A percentile compares a stretch with the other conserved stretches of the same genome.
phyloP scores from a whole-genome alignment of 2,888 invertebrate species.

The Electrophaes corylata region DNA sequence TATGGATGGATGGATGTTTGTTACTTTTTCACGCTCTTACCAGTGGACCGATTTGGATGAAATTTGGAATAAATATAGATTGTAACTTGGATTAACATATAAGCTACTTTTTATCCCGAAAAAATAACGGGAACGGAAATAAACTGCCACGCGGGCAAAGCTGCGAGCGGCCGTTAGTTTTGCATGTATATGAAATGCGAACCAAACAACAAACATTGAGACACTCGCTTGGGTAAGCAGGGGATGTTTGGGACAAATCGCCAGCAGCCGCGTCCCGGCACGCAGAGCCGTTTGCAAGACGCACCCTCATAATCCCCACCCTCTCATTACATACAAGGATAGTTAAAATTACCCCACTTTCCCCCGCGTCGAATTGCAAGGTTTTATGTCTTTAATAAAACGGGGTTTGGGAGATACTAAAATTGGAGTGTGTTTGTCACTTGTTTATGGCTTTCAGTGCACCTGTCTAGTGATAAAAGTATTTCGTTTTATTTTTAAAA shows the following conservation, averaged over 20 bases:
- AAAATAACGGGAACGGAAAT: no score
- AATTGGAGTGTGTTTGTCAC: conserved; percentile 43
- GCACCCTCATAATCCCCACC: conserved; percentile 75
- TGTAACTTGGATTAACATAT: no score
- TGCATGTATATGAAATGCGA: background rate
- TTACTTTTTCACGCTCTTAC: no score
- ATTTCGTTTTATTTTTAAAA: background rate
- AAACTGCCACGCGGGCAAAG: no score
- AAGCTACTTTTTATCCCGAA: no score
- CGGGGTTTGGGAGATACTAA: conserved; percentile 48
- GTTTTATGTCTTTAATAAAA: conserved; percentile 80
- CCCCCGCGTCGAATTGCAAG: conserved; percentile 58
- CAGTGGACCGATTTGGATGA: no score
- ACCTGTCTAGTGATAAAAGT: conserved; percentile 1
- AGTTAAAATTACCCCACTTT: conserved; percentile 68
- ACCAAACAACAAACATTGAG: conserved; percentile 16
- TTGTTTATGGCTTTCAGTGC: conserved; percentile 33
- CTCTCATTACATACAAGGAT: conserved; percentile 78
- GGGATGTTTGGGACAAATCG: conserved; percentile 79
- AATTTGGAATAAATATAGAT: no score
- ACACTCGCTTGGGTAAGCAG: conserved; percentile 58
- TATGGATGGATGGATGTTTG: no score
- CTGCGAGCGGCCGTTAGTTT: no score
- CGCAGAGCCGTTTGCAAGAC: conserved; percentile 80
- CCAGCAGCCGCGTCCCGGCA: conserved; percentile 74